Conservation (phyloP, 2,888 invertebrate species). For the Brenthis hecate region DNA sequence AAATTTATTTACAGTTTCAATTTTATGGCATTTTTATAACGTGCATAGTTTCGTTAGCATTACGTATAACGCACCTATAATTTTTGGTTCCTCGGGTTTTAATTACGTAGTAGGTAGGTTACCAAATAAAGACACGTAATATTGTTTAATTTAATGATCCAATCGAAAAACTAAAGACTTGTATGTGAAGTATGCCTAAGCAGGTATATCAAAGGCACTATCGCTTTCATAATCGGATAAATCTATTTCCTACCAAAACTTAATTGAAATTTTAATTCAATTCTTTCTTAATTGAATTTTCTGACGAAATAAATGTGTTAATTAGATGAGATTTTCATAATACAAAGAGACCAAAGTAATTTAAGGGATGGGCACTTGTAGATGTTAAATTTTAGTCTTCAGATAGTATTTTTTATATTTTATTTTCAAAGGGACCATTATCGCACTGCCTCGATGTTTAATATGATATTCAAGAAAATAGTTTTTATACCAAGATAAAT, state of each 20-base stretch:
- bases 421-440: conserved; percentile 25
- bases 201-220: conserved; percentile 21
- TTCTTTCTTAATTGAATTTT: conserved; percentile 15
- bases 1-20: too few relatives aligned
- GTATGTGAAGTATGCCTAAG: conserved; percentile 12
- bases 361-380: not conserved
- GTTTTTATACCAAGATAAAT: conserved; percentile 37
- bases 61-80: not conserved
- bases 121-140: too few relatives aligned
- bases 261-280: conserved; percentile 25
- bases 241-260: conserved; percentile 23
- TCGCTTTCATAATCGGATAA: conserved; percentile 25
- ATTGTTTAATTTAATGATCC: too few relatives aligned
- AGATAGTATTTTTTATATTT: not conserved
- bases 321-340: not conserved
- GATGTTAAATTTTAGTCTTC: not conserved
- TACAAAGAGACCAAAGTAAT: not conserved
- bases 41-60: too few relatives aligned
- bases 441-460: conserved; percentile 29
- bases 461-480: conserved; percentile 39
- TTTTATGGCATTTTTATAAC: too few relatives aligned
- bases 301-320: conserved; percentile 29
- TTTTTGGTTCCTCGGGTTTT: not conserved
- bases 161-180: too few relatives aligned
- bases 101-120: too few relatives aligned